Percentiles rank a stretch among this genome's conserved stretches.
phyloP scores from a whole-genome alignment of 2,797 vertebrate genomes.

The Acipenser transmontanus region DNA sequence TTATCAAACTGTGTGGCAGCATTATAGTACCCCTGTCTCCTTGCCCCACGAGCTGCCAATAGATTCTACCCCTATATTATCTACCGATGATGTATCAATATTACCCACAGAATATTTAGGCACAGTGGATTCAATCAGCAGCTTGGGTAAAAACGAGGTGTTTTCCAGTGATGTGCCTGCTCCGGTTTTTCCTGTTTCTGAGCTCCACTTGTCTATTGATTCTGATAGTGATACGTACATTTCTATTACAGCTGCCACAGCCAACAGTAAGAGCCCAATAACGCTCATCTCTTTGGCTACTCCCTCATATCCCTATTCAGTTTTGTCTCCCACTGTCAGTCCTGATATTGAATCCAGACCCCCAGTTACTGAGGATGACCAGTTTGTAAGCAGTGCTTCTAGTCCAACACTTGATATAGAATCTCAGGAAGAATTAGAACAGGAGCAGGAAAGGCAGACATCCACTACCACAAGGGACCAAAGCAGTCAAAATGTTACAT shows the following conservation, averaged over 20 bases:
- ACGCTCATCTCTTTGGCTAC: constrained; percentile 41
- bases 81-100: constrained; percentile 28
- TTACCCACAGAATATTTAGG: constrained; percentile 22
- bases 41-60: constrained; percentile 12
- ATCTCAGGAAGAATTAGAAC: constrained; percentile 63
- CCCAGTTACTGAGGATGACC: constrained; percentile 57
- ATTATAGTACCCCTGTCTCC: constrained; percentile 28
- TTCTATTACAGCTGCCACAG: constrained; percentile 61
- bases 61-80: constrained; percentile 44
- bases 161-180: constrained; percentile 39
- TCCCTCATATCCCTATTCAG: constrained; percentile 48
- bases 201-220: constrained; percentile 36
- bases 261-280: constrained; percentile 44
- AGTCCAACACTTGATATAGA: constrained; percentile 68
- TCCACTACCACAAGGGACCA: constrained; percentile 39
- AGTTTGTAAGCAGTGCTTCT: constrained; percentile 68
- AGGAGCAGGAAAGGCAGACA: constrained; percentile 50
- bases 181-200: constrained; percentile 44
- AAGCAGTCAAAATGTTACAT: constrained; percentile 50
- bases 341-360: constrained; percentile 48
- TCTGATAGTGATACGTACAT: constrained; percentile 51
- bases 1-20: constrained; percentile 30
- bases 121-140: too few relatives aligned
- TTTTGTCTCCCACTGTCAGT: constrained; percentile 46
- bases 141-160: constrained; percentile 24